Evolutionary conservation across 2,797 vertebrate genomes (phyloP).

Genomic region (Centroberyx gerrardi): DNA sequence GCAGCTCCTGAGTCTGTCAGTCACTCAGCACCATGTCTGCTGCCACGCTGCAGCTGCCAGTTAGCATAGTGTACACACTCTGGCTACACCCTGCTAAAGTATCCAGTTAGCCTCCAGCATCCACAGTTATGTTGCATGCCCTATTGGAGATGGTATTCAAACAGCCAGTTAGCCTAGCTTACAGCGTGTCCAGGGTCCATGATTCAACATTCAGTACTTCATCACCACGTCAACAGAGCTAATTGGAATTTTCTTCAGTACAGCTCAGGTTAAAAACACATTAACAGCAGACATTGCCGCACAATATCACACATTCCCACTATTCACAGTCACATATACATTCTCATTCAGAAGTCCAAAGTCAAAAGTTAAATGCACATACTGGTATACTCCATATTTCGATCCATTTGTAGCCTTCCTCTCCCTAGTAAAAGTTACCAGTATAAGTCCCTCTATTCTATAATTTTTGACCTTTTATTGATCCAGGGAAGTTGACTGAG

Average conservation of each 20-base stretch:
- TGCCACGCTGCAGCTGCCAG: constrained; percentile 81
- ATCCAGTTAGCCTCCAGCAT: constrained; percentile 53
- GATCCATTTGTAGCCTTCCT: not conserved
- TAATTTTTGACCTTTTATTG: too few relatives aligned
- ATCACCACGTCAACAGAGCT: not conserved
- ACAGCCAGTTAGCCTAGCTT: constrained; percentile 55
- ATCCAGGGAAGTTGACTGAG: too few relatives aligned
- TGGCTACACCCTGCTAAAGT: constrained; percentile 75
- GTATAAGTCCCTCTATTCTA: too few relatives aligned
- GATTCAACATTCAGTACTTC: constrained; percentile 28
- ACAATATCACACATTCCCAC: not conserved
- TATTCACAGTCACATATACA: not conserved
- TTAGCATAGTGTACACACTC: constrained; percentile 77
- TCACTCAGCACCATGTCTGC: constrained; percentile 84
- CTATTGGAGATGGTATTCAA: constrained; percentile 50
- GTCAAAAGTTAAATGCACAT: not conserved
- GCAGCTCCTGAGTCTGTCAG: constrained; percentile 76
- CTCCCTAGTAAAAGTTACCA: too few relatives aligned
- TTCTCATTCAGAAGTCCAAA: not conserved
- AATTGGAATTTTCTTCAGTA: not conserved
- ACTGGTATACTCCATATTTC: not conserved
- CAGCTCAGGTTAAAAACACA: constrained; percentile 21
- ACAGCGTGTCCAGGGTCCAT: constrained; percentile 4
- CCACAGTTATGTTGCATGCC: constrained; percentile 37
- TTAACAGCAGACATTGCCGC: constrained; percentile 8